A percentile compares a stretch with the other conserved stretches of the same genome.
These are phyloP conservation scores for Heteronetta atricapilla DNA, from an alignment of 2,113 vertebrate genomes.

Conservation along the genomic window DNA sequence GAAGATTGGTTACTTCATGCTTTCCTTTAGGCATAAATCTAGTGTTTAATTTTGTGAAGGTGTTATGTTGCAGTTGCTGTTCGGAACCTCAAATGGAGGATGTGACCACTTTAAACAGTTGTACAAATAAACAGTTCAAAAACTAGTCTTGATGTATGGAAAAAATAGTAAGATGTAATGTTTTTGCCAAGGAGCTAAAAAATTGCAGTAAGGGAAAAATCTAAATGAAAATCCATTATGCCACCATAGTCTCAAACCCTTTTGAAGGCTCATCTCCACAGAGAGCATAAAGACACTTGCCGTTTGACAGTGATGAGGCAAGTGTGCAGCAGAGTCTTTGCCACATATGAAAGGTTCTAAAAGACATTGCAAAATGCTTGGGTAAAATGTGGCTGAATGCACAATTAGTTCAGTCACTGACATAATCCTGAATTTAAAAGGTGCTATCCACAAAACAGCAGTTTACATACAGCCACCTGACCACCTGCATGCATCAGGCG, in stretches of 20 bases:
- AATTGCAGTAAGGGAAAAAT: background rate
- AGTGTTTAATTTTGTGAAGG: background rate
- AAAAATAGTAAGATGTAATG: background rate
- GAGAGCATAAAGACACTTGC: background rate
- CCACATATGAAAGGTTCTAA: background rate
- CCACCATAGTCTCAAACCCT: accelerated
- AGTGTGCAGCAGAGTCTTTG: background rate
- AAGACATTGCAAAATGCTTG: background rate
- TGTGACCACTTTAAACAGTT: background rate
- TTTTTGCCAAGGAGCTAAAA: background rate
- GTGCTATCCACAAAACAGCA: background rate
- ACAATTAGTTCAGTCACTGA: background rate
- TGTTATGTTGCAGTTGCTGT: background rate
- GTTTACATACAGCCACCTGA: background rate
- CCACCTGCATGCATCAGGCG: background rate
- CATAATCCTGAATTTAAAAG: background rate
- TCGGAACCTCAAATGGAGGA: background rate
- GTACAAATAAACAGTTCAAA: background rate
- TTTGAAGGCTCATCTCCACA: background rate
- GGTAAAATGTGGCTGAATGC: background rate
- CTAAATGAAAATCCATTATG: background rate
- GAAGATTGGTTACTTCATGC: background rate
- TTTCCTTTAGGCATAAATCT: background rate
- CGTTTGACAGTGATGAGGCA: background rate
- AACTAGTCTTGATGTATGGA: background rate